Percentiles rank a stretch among this genome's conserved stretches.
These are phyloP conservation scores for Arctia plantaginis DNA, from an alignment of 2,888 invertebrate genomes.

Conservation along the genomic window DNA sequence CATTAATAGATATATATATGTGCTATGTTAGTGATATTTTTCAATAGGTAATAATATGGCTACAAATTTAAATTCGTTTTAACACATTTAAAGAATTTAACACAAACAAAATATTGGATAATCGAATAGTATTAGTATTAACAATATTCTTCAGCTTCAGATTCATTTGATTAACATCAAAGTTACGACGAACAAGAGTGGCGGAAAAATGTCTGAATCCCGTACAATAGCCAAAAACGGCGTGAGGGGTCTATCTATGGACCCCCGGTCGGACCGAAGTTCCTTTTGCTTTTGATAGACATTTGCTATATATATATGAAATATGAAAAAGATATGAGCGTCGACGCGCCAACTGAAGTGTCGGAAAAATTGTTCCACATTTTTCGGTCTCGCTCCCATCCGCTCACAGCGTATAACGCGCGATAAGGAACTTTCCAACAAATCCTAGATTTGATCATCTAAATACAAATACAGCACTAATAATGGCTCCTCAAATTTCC, in stretches of 20 bases:
- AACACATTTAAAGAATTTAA: neutral
- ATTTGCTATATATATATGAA: too few species aligned
- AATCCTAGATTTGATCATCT: too few species aligned
- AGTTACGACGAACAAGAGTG: neutral
- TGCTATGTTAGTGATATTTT: neutral
- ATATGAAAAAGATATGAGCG: too few species aligned
- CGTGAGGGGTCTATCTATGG: too few species aligned
- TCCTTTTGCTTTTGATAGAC: too few species aligned
- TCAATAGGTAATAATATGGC: constrained; percentile 1
- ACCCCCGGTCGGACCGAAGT: too few species aligned
- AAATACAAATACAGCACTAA: neutral
- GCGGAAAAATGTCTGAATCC: neutral
- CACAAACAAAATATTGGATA: neutral
- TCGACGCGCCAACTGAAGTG: too few species aligned
- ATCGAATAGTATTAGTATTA: neutral
- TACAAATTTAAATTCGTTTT: neutral
- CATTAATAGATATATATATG: constrained; percentile 1
- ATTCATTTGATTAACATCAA: neutral
- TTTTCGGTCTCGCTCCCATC: too few species aligned
- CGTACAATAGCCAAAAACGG: too few species aligned
- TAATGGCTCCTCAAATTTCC: neutral
- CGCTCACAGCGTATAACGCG: too few species aligned
- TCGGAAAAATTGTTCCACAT: too few species aligned
- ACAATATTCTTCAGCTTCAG: neutral
- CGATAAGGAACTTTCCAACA: too few species aligned